Percentiles rank a stretch among this genome's conserved stretches.
Evolutionary conservation across 2,888 invertebrate genomes (phyloP).

Genomic region (Morpho achilles): DNA sequence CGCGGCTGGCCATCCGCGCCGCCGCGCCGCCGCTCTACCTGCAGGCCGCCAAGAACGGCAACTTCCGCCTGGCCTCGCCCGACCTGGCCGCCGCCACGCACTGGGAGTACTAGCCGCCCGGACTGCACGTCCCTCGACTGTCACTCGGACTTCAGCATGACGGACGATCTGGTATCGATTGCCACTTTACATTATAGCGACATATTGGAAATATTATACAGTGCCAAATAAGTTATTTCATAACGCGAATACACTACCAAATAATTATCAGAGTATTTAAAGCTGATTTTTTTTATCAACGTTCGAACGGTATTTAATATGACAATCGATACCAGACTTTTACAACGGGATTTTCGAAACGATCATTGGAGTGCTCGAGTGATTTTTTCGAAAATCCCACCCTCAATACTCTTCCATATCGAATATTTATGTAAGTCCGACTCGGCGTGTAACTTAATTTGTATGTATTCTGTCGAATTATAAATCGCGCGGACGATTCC

Average conservation of each 20-base stretch:
- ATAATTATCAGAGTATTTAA: too few relatives aligned
- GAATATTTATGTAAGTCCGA: constrained; percentile 10
- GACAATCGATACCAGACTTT: constrained; percentile 11
- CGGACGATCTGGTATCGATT: constrained; percentile 11
- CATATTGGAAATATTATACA: not conserved
- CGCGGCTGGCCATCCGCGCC: constrained; percentile 93
- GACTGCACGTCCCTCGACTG: not conserved
- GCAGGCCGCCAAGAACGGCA: constrained; percentile 94
- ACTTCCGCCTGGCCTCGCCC: constrained; percentile 89
- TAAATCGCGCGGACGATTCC: constrained; percentile 36
- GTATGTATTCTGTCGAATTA: constrained; percentile 14
- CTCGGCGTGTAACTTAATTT: constrained; percentile 49
- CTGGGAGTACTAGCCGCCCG: constrained; percentile 90
- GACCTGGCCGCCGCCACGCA: constrained; percentile 90
- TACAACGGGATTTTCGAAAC: not conserved
- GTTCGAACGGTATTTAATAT: not conserved
- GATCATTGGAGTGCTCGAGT: not conserved
- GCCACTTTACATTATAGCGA: not conserved
- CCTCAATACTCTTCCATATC: constrained; percentile 55
- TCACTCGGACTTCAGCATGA: not conserved
- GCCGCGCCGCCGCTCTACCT: constrained; percentile 84
- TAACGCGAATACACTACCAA: too few relatives aligned
- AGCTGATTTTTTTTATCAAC: not conserved
- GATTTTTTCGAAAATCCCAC: not conserved
- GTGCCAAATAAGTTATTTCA: constrained; percentile 10